Base-by-base conservation (phyloP, 2,113 vertebrate species). In the Gila orcuttii region DNA sequence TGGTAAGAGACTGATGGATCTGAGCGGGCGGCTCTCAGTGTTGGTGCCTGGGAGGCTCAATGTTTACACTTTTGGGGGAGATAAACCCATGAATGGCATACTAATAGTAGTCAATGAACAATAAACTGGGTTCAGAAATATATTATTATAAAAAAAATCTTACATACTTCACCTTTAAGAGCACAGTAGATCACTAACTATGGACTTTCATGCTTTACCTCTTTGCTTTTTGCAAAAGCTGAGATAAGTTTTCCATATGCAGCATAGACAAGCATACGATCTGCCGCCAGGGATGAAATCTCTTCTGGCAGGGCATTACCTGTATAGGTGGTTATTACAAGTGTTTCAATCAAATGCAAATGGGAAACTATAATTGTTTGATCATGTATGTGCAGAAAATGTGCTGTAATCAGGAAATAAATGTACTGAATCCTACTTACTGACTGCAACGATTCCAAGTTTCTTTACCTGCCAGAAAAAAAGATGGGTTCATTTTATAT, bases 401-500 rank as follows among this genome's bases (percentile, higher is more conserved):
- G n/a, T 5, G 25, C 21, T 28, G 23, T 78, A 23, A 66, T 21
- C 13, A 12, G 6, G 31, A 47, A 79, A 64, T 25, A 36, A 25
- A 86, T 86, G 13, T 19, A 28, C 2, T 2, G 19, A 33, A 19
- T 50, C 89, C 33, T 55, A 99, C 98, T 99, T 95, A 99, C 98
- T 99, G 93, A 99, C 95, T 74, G 98, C 94, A 6, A 98, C 96
- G 79, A 99, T 96, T 74, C 97, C 97, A 91, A 99, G 95, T 64
- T 93, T 96, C 90, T 97, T 97, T 55, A 99, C 97, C 98, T 99
- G 93, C 52, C 91, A 76, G 69, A 91, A 88, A 88, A 62, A 0
- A 47, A 83, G 75, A 62, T 6, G 12, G 13, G 6, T 42, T 71
- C 0, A 9, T 75, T 75, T 75, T 71, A 71, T 23, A 69, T 19